phyloP scores from a whole-genome alignment of 1,140 invertebrate species.

The Zaprionus taronus region DNA sequence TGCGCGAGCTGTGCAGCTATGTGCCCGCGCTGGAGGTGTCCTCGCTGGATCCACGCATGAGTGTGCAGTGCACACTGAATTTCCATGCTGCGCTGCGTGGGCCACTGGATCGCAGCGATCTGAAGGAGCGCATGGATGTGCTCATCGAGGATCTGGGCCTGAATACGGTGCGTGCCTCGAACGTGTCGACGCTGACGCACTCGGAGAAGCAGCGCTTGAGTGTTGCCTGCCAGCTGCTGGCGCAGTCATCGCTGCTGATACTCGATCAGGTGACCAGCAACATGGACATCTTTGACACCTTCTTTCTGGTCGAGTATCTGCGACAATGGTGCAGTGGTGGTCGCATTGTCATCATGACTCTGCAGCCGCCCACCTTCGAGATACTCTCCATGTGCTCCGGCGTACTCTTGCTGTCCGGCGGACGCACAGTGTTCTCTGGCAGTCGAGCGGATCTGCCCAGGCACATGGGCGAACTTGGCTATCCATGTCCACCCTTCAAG shows the following conservation, averaged over 20 bases:
- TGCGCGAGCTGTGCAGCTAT: slow-evolving; percentile 86
- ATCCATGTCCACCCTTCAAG: slow-evolving; percentile 97
- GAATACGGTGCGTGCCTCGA: slow-evolving; percentile 92
- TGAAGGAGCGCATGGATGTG: slow-evolving; percentile 90
- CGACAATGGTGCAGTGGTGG: slow-evolving; percentile 95
- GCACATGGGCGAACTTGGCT: slow-evolving; percentile 97
- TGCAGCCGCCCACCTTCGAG: slow-evolving; percentile 97
- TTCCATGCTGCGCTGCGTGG: slow-evolving; percentile 91
- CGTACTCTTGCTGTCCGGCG: slow-evolving; percentile 94
- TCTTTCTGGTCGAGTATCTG: slow-evolving; percentile 96
- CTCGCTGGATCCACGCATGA: slow-evolving; percentile 88
- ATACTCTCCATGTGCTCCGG: slow-evolving; percentile 96
- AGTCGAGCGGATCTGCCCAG: slow-evolving; percentile 94
- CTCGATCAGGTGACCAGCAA: slow-evolving; percentile 95
- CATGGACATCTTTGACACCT: slow-evolving; percentile 98
- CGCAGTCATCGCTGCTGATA: slow-evolving; percentile 93
- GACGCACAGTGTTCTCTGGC: slow-evolving; percentile 95
- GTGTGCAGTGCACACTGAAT: slow-evolving; percentile 91
- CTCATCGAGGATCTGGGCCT: slow-evolving; percentile 95
- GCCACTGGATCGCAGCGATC: slow-evolving; percentile 87
- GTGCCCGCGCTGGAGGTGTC: slow-evolving; percentile 79
- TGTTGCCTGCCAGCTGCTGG: slow-evolving; percentile 93
- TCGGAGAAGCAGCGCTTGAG: slow-evolving; percentile 94
- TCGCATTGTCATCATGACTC: slow-evolving; percentile 94
- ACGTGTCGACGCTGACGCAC: slow-evolving; percentile 91